Evolutionary conservation across 2,888 invertebrate genomes (phyloP).

Genomic region (Tiphia femorata): DNA sequence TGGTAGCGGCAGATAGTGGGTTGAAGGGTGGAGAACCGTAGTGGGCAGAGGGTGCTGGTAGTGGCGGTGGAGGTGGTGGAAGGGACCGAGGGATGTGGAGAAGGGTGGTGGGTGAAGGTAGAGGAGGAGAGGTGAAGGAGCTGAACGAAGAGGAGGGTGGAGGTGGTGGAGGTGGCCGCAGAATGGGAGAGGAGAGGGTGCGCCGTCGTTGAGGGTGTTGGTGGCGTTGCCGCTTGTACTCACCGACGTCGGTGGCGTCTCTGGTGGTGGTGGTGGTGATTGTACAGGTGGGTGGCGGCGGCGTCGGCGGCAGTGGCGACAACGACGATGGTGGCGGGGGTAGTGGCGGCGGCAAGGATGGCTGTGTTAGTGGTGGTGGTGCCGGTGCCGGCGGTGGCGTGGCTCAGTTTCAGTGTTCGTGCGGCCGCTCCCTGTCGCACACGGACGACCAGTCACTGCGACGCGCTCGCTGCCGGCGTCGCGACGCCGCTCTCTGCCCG

Average conservation of each 20-base stretch:
- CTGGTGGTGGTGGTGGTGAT: constrained; percentile 11
- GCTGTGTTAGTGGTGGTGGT: constrained; percentile 36
- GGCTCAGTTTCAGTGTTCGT: constrained; percentile 63
- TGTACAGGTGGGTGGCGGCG: constrained; percentile 28
- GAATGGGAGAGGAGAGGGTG: constrained; percentile 38
- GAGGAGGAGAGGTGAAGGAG: not conserved
- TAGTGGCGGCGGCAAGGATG: not conserved
- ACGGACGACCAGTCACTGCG: constrained; percentile 48
- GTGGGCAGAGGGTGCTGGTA: constrained; percentile 24
- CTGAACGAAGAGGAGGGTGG: constrained; percentile 2
- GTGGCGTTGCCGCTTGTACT: not conserved
- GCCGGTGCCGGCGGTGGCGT: constrained; percentile 53
- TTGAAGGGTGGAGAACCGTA: constrained; percentile 40
- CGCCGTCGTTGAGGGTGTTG: constrained; percentile 29
- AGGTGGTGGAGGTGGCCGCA: constrained; percentile 2
- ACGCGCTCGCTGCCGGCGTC: constrained; percentile 42
- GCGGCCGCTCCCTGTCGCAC: constrained; percentile 68
- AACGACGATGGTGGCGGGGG: constrained; percentile 13
- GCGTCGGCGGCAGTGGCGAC: constrained; percentile 49
- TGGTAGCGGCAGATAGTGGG: constrained; percentile 43
- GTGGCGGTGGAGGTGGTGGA: constrained; percentile 35
- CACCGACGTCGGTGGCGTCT: constrained; percentile 7
- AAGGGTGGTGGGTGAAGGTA: not conserved
- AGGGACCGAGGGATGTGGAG: constrained; percentile 5
- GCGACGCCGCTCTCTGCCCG: constrained; percentile 46